Evolutionary conservation across 1,140 invertebrate species (phyloP).

Genomic region (Eurosta solidaginis): DNA sequence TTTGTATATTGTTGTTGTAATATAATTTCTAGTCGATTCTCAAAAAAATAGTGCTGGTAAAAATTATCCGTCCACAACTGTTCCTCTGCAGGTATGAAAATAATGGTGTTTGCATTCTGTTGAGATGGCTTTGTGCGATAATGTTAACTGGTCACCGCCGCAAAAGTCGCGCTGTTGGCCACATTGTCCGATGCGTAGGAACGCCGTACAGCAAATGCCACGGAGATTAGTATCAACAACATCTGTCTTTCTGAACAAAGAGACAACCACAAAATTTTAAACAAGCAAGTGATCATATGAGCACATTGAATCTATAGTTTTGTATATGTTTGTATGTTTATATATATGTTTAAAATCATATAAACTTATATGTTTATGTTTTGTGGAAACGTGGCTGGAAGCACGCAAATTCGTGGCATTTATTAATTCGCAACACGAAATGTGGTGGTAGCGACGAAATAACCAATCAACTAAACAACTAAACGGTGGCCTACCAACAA

Average conservation of each 20-base stretch:
- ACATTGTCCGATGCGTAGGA: neutral
- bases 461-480: neutral
- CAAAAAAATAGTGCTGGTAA: no score
- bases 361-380: no score
- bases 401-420: slow-evolving; percentile 20
- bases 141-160: slow-evolving; percentile 13
- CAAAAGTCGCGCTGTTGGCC: slow-evolving; percentile 1
- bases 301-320: neutral
- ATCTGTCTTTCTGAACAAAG: slow-evolving; percentile 1
- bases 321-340: neutral
- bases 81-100: neutral
- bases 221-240: slow-evolving; percentile 19
- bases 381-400: neutral
- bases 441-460: neutral
- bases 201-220: slow-evolving; percentile 20
- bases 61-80: no score
- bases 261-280: neutral
- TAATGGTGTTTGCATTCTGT: neutral
- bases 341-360: no score
- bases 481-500: slow-evolving; percentile 6
- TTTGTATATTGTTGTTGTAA: no score
- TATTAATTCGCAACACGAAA: slow-evolving; percentile 28
- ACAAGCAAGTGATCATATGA: neutral
- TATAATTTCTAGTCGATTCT: no score
- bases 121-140: slow-evolving; percentile 3